Evolutionary conservation across 2,113 vertebrate species (phyloP).

Genomic region (Proterorhinus semilunaris): DNA sequence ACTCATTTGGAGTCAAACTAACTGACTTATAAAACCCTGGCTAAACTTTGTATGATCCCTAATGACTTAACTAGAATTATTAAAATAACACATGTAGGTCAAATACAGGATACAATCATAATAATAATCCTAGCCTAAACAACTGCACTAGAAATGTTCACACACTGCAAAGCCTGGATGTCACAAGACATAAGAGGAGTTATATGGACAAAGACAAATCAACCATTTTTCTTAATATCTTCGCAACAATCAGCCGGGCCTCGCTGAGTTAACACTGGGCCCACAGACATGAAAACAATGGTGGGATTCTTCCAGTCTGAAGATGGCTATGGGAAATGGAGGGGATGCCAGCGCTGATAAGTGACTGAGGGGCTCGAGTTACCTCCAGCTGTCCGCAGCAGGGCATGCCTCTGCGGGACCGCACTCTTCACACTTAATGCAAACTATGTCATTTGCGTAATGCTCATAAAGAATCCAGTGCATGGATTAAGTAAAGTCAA

Average conservation of each 20-base stretch:
- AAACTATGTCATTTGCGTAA: slow-evolving; percentile 72
- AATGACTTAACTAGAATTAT: too few relatives aligned
- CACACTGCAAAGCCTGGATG: slow-evolving; percentile 42
- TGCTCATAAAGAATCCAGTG: slow-evolving; percentile 63
- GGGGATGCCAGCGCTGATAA: slow-evolving; percentile 74
- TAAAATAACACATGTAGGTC: neutral
- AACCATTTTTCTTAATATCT: slow-evolving; percentile 77
- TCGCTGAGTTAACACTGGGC: slow-evolving; percentile 75
- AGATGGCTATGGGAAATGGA: slow-evolving; percentile 78
- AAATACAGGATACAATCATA: neutral
- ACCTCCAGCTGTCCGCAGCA: slow-evolving; percentile 79
- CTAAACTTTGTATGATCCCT: too few relatives aligned
- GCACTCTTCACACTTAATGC: slow-evolving; percentile 70
- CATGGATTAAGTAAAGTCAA: slow-evolving; percentile 75
- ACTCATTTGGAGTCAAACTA: too few relatives aligned
- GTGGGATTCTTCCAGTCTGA: slow-evolving; percentile 72
- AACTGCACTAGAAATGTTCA: slow-evolving; percentile 17
- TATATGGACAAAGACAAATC: slow-evolving; percentile 69
- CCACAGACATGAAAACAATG: slow-evolving; percentile 78
- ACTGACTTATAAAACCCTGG: too few relatives aligned
- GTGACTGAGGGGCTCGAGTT: slow-evolving; percentile 75
- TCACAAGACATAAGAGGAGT: slow-evolving; percentile 63
- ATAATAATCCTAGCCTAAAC: neutral
- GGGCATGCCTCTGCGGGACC: slow-evolving; percentile 60
- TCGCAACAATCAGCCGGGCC: slow-evolving; percentile 70